phyloP scores from a whole-genome alignment of 1,140 invertebrate genomes.

The Drosophila neocordata region DNA sequence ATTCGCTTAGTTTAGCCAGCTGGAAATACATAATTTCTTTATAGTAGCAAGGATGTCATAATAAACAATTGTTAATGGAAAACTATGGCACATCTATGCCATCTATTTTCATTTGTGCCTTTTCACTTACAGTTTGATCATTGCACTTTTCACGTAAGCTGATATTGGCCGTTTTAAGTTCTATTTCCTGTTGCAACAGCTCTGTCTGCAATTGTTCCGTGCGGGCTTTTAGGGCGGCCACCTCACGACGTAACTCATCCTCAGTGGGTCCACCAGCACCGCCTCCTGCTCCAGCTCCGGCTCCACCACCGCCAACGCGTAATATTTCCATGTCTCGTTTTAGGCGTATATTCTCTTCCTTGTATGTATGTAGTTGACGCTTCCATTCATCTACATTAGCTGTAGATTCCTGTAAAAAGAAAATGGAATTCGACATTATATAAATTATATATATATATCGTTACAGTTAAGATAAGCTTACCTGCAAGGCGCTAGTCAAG shows the following conservation, averaged over 20 bases:
- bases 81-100: too few species aligned
- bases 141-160: conserved; percentile 80
- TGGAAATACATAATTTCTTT: conserved; percentile 29
- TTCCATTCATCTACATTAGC: conserved; percentile 99
- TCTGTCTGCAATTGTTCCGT: conserved; percentile 79
- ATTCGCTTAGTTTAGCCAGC: conserved; percentile 76
- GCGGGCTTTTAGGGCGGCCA: conserved; percentile 75
- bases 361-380: conserved; percentile 96
- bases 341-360: conserved; percentile 96
- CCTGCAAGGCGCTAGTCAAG: conserved; percentile 95
- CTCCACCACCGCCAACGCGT: conserved; percentile 57
- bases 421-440: background rate
- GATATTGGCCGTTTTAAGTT: conserved; percentile 78
- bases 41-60: too few species aligned
- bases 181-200: conserved; percentile 77
- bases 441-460: background rate
- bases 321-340: conserved; percentile 85
- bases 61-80: too few species aligned
- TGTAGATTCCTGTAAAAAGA: conserved; percentile 89
- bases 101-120: too few species aligned
- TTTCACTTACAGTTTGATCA: conserved; percentile 76
- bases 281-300: conserved; percentile 41
- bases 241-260: conserved; percentile 80
- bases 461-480: conserved; percentile 19
- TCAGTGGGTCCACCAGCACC: conserved; percentile 55